Evolutionary conservation across 1,140 invertebrate species (phyloP), one percentile per base, ranked within the genome.

Genomic region (Macrosteles quadrilineatus): DNA sequence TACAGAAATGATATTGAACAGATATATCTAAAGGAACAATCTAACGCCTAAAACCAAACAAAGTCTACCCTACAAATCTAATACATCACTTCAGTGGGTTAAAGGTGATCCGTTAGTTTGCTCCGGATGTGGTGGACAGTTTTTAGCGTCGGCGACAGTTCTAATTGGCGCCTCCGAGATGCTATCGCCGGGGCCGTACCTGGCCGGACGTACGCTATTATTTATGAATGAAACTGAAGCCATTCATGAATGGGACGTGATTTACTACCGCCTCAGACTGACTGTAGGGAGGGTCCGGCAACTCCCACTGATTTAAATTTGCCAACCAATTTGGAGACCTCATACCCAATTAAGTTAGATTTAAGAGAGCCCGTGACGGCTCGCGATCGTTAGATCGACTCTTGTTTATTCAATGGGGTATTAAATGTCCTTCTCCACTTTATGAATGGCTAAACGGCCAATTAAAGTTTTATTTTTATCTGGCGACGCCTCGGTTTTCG

Each of bases 381-480:
- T 59, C 47, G 4, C 47, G 14, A 50, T 14, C 12, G 21, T 6
- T 25, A 59, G 55, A 59, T 59, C 27, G 55, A 25, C 27, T 30
- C 55, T 59, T 59, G 55, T 59, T 59, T 59, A 59, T 59, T 59
- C 55, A 59, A 59, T 59, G 55, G 55, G 55, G 55, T 59, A 59
- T 59, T 59, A 59, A 59, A 59, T 59, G 55, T 59, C 55, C 55
- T 12, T 11, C 25, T 59, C 55, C 21, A 11, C 11, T 30, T 53
- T 59, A 59, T 59, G 55, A 59, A 59, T 59, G 55, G 55, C 55
- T 59, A 59, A 59, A 27, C 55, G 55, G 2, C 14, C 55, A 21
- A 30, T 30, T 59, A n/a, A 30, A 25, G 55, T 59, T 59, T 59
- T 59, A 27, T 25, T 27, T 23, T 59, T 30, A 27, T 6, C 14